Conservation (phyloP, 2,797 vertebrate species). For the Thunnus albacares region DNA sequence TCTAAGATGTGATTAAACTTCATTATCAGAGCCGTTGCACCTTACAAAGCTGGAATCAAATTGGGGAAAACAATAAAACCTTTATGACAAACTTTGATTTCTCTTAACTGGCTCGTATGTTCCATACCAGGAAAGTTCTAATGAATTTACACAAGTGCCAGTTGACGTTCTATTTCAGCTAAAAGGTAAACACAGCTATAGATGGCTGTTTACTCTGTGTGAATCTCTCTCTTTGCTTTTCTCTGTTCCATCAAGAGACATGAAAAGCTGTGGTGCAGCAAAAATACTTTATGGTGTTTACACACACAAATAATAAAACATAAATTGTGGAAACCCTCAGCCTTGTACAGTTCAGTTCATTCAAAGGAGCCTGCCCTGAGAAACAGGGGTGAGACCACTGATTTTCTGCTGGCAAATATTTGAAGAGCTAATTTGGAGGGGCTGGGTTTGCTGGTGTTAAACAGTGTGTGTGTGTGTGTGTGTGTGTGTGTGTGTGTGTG, state of each 20-base stretch:
- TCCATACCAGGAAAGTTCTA: constrained; percentile 61
- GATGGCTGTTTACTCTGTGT: constrained; percentile 75
- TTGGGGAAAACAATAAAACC: constrained; percentile 46
- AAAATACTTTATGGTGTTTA: constrained; percentile 88
- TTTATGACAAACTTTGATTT: constrained; percentile 55
- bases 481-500: constrained; percentile 45
- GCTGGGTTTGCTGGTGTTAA: constrained; percentile 77
- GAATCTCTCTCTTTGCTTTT: constrained; percentile 80
- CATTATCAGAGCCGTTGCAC: constrained; percentile 29
- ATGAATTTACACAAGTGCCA: constrained; percentile 73
- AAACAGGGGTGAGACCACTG: constrained; percentile 85
- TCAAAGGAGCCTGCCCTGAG: constrained; percentile 82
- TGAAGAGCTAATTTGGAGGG: constrained; percentile 89
- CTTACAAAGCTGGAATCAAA: constrained; percentile 36
- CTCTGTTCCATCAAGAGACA: constrained; percentile 79
- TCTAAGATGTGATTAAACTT: neutral
- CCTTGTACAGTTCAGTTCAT: constrained; percentile 82
- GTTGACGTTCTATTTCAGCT: constrained; percentile 78
- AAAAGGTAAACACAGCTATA: constrained; percentile 74
- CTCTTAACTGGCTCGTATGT: constrained; percentile 49
- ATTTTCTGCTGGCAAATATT: constrained; percentile 88
- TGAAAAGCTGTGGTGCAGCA: constrained; percentile 75
- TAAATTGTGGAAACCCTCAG: constrained; percentile 84
- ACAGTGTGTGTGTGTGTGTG: constrained; percentile 47
- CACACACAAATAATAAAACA: constrained; percentile 88